Percentiles rank a stretch among this genome's conserved stretches.
Conservation (phyloP, 2,888 invertebrate species). For the Sisyra terminalis region DNA sequence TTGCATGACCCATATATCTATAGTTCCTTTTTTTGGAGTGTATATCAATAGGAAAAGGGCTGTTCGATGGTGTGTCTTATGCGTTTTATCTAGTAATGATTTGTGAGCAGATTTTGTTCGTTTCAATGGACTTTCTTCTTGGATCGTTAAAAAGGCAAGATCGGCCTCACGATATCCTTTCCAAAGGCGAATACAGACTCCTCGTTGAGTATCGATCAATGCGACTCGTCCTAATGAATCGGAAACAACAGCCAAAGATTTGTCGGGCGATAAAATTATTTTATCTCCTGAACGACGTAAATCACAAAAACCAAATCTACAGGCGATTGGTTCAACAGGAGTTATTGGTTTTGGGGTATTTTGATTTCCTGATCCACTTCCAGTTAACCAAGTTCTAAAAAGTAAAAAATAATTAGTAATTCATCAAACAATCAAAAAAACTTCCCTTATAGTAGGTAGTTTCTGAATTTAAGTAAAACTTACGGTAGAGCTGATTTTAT, state of each 20-base stretch:
- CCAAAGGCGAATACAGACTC: constrained; percentile 71
- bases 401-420: too few species aligned
- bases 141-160: constrained; percentile 80
- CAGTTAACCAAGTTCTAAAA: constrained; percentile 34
- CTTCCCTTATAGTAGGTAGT: not conserved
- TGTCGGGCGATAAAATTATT: constrained; percentile 67
- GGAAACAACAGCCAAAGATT: constrained; percentile 60
- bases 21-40: constrained; percentile 76
- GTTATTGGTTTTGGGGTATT: constrained; percentile 27
- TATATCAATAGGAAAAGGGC: constrained; percentile 83
- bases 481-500: constrained; percentile 64
- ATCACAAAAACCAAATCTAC: constrained; percentile 72
- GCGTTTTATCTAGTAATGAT: constrained; percentile 18
- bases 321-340: constrained; percentile 54
- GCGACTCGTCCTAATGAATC: constrained; percentile 81
- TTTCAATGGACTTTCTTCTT: constrained; percentile 36
- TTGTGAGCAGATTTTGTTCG: constrained; percentile 16
- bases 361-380: constrained; percentile 28
- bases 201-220: constrained; percentile 65
- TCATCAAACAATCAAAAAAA: too few species aligned
- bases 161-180: constrained; percentile 95
- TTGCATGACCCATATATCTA: constrained; percentile 87
- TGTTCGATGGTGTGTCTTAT: constrained; percentile 23
- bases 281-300: constrained; percentile 53
- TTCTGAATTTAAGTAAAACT: constrained; percentile 30